Percentiles rank a stretch among this genome's conserved stretches.
Conservation (phyloP, 2,113 vertebrate species). For the Paramisgurnus dabryanus region DNA sequence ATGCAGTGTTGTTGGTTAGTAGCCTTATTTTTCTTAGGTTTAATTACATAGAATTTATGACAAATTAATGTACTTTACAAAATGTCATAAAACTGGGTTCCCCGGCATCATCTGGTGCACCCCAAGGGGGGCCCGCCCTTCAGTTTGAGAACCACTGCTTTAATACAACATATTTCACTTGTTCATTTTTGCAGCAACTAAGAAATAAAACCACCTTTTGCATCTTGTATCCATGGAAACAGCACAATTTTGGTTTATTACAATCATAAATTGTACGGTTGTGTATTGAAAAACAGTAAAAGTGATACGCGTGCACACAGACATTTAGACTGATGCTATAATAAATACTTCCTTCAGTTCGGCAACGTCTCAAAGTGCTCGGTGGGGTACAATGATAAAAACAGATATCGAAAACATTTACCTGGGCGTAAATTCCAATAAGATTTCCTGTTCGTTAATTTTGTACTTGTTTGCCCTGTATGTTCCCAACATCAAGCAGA, state of each 20-base stretch:
- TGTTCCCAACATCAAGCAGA: neutral
- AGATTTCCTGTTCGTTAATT: constrained; percentile 16
- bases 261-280: neutral
- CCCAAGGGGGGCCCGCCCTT: no score
- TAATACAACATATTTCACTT: neutral
- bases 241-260: neutral
- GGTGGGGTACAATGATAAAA: neutral
- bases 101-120: no score
- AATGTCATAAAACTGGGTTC: no score
- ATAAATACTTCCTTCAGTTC: neutral
- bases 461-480: neutral
- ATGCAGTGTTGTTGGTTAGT: no score
- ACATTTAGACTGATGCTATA: neutral
- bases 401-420: neutral
- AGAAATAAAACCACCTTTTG: neutral
- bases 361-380: constrained; percentile 5
- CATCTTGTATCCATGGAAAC: neutral
- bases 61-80: no score
- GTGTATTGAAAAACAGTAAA: neutral
- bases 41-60: no score
- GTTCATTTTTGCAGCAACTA: neutral
- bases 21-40: no score
- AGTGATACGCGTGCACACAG: neutral
- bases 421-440: no score
- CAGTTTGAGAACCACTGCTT: no score